Percentiles rank a stretch among this genome's conserved stretches.
These are phyloP conservation scores for Thrips palmi DNA, from an alignment of 1,140 invertebrate genomes.

Conservation along the genomic window DNA sequence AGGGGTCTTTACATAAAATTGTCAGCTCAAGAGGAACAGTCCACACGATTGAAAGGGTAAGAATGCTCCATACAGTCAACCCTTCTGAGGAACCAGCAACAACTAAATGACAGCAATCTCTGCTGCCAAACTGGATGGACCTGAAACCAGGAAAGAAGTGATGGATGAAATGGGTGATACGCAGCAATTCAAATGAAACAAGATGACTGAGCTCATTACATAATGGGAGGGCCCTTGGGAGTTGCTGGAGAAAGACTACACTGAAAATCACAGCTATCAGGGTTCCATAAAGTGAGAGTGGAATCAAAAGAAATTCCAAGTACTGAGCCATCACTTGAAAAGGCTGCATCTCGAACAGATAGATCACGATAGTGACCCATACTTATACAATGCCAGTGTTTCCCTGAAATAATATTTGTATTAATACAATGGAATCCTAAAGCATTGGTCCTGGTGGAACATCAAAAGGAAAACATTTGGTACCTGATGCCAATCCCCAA, in stretches of 20 bases:
- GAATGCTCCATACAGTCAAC: constrained; percentile 50
- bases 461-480: not conserved
- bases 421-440: not conserved
- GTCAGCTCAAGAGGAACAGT: constrained; percentile 31
- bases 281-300: constrained; percentile 52
- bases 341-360: constrained; percentile 32
- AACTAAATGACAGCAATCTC: constrained; percentile 41
- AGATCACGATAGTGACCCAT: constrained; percentile 41
- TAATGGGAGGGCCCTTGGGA: constrained; percentile 1
- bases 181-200: constrained; percentile 7
- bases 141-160: constrained; percentile 20
- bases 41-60: constrained; percentile 40
- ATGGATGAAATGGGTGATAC: not conserved
- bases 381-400: constrained; percentile 44
- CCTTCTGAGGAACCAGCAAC: constrained; percentile 32
- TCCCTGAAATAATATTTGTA: constrained; percentile 20
- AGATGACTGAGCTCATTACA: not conserved
- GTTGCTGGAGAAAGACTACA: constrained; percentile 16
- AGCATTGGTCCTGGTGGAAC: not conserved
- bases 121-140: constrained; percentile 40
- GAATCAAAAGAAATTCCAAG: constrained; percentile 48
- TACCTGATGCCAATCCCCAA: constrained; percentile 27
- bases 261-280: constrained; percentile 31
- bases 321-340: constrained; percentile 58
- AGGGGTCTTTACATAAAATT: constrained; percentile 34